A percentile compares a stretch with the other conserved stretches of the same genome.
Conservation (phyloP, 2,797 vertebrate genomes). For the Megaceryle alcyon region DNA sequence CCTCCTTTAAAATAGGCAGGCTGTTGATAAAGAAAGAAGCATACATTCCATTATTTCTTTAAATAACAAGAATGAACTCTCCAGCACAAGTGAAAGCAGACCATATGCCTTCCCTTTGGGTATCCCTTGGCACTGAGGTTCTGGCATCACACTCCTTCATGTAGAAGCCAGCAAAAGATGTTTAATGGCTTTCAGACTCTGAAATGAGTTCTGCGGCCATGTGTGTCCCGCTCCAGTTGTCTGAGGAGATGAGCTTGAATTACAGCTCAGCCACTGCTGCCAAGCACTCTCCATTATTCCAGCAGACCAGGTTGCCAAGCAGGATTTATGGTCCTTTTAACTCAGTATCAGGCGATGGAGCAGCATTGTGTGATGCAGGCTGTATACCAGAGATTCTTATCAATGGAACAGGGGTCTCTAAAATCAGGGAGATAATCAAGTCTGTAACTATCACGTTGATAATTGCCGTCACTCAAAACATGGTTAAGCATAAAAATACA, state of each 20-base stretch:
- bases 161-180: slow-evolving; percentile 77
- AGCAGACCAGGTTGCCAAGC: slow-evolving; percentile 72
- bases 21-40: slow-evolving; percentile 39
- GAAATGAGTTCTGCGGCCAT: slow-evolving; percentile 80
- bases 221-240: slow-evolving; percentile 83
- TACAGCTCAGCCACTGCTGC: slow-evolving; percentile 82
- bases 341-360: slow-evolving; percentile 73
- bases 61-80: slow-evolving; percentile 73
- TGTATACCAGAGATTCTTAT: slow-evolving; percentile 81
- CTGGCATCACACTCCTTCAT: slow-evolving; percentile 70
- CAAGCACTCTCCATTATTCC: slow-evolving; percentile 77
- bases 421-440: slow-evolving; percentile 89
- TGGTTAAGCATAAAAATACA: slow-evolving; percentile 53
- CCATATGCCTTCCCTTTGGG: slow-evolving; percentile 79
- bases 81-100: slow-evolving; percentile 71
- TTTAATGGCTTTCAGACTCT: slow-evolving; percentile 80
- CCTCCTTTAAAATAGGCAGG: slow-evolving; percentile 18
- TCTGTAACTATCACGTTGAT: slow-evolving; percentile 82
- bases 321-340: slow-evolving; percentile 81
- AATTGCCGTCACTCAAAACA: slow-evolving; percentile 67
- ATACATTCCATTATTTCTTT: slow-evolving; percentile 67
- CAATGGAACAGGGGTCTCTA: slow-evolving; percentile 80
- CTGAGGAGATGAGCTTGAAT: slow-evolving; percentile 84
- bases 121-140: slow-evolving; percentile 75
- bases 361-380: slow-evolving; percentile 80